phyloP scores from a whole-genome alignment of 2,797 vertebrate species.

The Tamandua tetradactyla region DNA sequence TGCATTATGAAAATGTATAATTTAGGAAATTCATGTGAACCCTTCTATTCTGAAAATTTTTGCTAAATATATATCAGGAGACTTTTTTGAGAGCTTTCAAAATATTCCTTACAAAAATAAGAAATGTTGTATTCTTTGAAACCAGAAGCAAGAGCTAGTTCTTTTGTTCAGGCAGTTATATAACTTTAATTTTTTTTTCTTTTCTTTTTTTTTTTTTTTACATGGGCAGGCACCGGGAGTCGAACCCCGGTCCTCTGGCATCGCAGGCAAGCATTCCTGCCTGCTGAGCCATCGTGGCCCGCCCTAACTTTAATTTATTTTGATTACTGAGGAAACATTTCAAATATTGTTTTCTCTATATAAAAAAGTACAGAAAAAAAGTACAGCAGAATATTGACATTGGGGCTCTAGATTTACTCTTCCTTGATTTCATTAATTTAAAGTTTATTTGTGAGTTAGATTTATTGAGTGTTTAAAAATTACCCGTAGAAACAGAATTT shows the following conservation, averaged over 20 bases:
- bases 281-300: too few species aligned
- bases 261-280: too few species aligned
- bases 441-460: not conserved
- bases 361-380: too few species aligned
- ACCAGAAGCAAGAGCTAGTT: not conserved
- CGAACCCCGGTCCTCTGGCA: too few species aligned
- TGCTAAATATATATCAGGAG: not conserved
- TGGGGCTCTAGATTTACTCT: not conserved
- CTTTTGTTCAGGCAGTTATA: not conserved
- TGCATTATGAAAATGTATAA: not conserved
- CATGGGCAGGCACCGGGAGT: too few species aligned
- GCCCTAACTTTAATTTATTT: slow-evolving; percentile 25
- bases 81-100: not conserved
- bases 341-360: not conserved
- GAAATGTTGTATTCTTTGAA: not conserved
- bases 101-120: not conserved
- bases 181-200: slow-evolving; percentile 26
- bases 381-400: not conserved
- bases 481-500: not conserved
- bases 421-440: not conserved
- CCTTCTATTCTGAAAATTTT: not conserved
- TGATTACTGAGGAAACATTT: not conserved
- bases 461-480: slow-evolving; percentile 16
- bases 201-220: too few species aligned
- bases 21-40: not conserved